Evolutionary conservation across 2,113 vertebrate genomes (phyloP).

Genomic region (Crotalus horridus): DNA sequence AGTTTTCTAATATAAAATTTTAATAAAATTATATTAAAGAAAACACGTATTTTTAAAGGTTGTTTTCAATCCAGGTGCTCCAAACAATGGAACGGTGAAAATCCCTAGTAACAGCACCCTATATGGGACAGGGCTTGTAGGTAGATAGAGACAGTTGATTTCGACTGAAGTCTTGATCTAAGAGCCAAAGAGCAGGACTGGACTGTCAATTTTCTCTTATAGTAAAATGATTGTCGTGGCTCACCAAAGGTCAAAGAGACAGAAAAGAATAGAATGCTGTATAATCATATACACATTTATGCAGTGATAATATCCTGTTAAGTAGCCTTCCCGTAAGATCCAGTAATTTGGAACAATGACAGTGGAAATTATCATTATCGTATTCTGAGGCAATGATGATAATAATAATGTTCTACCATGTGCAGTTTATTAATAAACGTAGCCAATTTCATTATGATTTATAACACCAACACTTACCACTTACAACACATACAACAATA

Average conservation of each 20-base stretch:
- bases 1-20: not conserved
- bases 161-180: not conserved
- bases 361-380: not conserved
- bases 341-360: not conserved
- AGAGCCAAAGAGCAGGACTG: not conserved
- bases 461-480: not conserved
- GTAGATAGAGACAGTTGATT: not conserved
- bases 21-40: not conserved
- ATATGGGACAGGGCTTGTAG: not conserved
- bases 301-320: not conserved
- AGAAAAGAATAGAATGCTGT: not conserved
- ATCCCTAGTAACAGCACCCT: not conserved
- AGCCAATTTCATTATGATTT: not conserved
- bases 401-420: not conserved
- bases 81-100: not conserved
- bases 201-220: not conserved
- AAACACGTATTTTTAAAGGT: not conserved
- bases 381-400: not conserved
- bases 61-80: not conserved
- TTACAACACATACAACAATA: not conserved
- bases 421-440: not conserved
- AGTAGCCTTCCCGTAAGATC: not conserved
- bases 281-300: not conserved
- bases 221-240: not conserved
- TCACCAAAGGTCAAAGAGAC: not conserved